Base-by-base conservation (phyloP, 2,113 vertebrate species). In the Arizona elegans region DNA sequence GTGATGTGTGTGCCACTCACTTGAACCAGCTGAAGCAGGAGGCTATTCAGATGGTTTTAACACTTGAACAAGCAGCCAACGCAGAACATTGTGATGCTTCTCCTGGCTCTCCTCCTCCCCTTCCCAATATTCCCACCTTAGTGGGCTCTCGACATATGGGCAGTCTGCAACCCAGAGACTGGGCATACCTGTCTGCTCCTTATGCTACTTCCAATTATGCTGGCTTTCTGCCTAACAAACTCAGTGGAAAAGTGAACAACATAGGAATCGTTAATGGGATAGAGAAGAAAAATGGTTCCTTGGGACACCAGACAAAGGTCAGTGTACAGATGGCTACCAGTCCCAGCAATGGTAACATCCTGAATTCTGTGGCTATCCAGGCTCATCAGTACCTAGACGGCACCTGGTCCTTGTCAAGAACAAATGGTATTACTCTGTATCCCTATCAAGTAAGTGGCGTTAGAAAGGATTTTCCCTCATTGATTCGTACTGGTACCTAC, bases 11-110 rank as follows among this genome's bases (percentile, higher is more conserved):
- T 53, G 97, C 98, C 94, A 99, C 99, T 0, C 99, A 99, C 96
- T 97, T 99, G 96, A 99, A 98, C 95, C 99, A 99, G 96, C 94
- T 99, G 93, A 99, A 99, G 97, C 99, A 99, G 97, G 99, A 99
- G 96, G 99, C 99, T 3, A 98, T 99, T 93, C 99, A 98, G 96
- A 98, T 99, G 98, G 99, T 99, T 95, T 98, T 99, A 92, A 98
- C 98, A 33, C 92, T 98, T 90, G 98, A 98, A 65, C 98, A 98
- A 94, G 96, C 98, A 1, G 96, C 97, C 11, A 96, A 97, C 92
- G 98, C 98, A 0, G 99, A 99, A 95, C 99, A 98, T 81, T 98
- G 97, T 0, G 98, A 99, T 91, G 96, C 96, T 86, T 99, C 98
- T 0, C 99, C 99, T 1, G 97, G 98, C 55, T 99, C 99, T 0